Evolutionary conservation across 2,797 vertebrate species (phyloP), one percentile per base, ranked within the genome.

Genomic region (Spondyliosoma cantharus): DNA sequence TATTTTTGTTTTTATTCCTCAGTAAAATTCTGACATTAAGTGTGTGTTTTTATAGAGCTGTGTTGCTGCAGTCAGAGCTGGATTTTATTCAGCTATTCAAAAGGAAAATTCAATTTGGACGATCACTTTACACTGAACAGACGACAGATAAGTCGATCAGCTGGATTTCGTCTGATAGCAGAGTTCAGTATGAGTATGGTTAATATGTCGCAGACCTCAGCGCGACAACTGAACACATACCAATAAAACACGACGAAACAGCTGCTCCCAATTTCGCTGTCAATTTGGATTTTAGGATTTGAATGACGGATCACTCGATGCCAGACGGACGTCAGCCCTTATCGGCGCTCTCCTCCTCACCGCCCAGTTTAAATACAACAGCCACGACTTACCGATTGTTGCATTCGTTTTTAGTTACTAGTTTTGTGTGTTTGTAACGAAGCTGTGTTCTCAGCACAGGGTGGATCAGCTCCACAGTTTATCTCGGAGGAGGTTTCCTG

Each of bases 401-500:
- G 42, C 64, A 53, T 22, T 58, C 4, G 70, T 65, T 65, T 68
- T 56, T 32, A 53, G 27, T 45, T 2, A 73, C 25, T 64, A n/a
- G 54, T 42, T 43, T 5, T 27, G 58, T 27, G 58, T 37, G 22
- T 42, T 62, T 49, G 49, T 63, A 67, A 32, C 73, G 27, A 29
- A 65, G 80, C 71, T 45, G 74, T 45, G 3, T 45, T 67, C 42
- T 24, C 58, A 37, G 53, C 60, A 7, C 14, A 7, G 37, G 19
- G 6, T 27, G 65, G 22, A 61, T 66, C 63, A 0, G 49, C 53
- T 70, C n/a, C 58, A 20, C 63, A 49, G 52, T 78, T 86, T 52
- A 27, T 81, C 83, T 81, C 75, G 1, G 58, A 78, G 69, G 81
- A 71, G 80, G 69, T 74, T 86, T 73, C 72, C 81, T 64, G 62